Conservation (phyloP, 2,113 vertebrate species). For the Elephantulus edwardii region DNA sequence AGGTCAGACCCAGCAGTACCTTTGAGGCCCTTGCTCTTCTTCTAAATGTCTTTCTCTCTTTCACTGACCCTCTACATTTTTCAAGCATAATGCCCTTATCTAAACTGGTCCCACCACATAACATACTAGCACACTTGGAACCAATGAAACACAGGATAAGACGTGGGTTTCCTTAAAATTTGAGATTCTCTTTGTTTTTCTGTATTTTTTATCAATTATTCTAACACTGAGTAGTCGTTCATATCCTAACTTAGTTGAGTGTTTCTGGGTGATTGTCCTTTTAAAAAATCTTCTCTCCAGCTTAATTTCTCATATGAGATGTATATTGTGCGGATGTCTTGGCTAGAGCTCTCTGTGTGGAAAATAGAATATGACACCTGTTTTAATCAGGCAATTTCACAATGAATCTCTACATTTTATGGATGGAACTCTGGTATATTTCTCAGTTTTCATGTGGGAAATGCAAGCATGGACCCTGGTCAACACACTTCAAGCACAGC, state of each 20-base stretch:
- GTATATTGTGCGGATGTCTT: neutral
- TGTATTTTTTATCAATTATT: neutral
- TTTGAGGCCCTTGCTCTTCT: no score
- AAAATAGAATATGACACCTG: neutral
- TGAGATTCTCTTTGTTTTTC: neutral
- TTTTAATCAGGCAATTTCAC: neutral
- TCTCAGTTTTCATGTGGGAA: no score
- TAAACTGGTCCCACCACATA: no score
- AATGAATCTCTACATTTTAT: neutral
- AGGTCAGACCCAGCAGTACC: no score
- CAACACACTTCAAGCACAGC: no score
- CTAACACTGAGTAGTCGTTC: neutral
- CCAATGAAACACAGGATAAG: neutral
- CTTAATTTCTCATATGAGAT: neutral
- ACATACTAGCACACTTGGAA: neutral
- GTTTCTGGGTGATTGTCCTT: neutral
- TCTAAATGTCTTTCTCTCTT: no score
- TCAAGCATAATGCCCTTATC: no score
- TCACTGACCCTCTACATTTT: no score
- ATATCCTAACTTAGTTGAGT: neutral
- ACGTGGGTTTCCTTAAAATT: slow-evolving; percentile 7
- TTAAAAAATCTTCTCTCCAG: neutral
- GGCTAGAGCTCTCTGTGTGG: neutral
- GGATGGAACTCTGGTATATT: no score
- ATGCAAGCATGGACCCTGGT: no score